Evolutionary conservation across 2,797 vertebrate species (phyloP).

Genomic region (Molossus molossus): DNA sequence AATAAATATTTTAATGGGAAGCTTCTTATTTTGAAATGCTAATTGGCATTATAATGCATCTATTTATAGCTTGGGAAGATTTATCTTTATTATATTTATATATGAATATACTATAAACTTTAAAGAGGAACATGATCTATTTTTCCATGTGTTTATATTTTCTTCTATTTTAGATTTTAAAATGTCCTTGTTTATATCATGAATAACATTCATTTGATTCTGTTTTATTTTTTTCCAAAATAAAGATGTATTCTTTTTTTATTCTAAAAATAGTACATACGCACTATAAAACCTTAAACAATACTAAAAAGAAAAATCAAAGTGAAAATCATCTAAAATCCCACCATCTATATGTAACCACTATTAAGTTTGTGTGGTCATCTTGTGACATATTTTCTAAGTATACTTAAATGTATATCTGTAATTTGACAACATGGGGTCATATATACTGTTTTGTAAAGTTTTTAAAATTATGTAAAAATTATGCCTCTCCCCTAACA

Average conservation of each 20-base stretch:
- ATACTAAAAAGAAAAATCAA: constrained; percentile 28
- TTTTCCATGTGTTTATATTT: constrained; percentile 51
- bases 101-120: constrained; percentile 61
- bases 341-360: neutral
- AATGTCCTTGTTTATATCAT: neutral
- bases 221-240: constrained; percentile 69
- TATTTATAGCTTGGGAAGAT: constrained; percentile 67
- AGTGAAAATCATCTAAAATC: neutral
- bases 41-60: constrained; percentile 38
- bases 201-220: constrained; percentile 33
- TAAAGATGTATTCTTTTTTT: constrained; percentile 21
- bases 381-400: constrained; percentile 25
- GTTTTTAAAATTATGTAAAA: neutral
- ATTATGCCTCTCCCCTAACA: neutral
- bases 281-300: constrained; percentile 24
- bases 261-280: constrained; percentile 30
- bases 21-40: constrained; percentile 58
- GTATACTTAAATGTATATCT: neutral
- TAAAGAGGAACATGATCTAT: constrained; percentile 56
- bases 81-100: constrained; percentile 56
- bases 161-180: constrained; percentile 49
- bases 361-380: neutral
- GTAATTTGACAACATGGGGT: neutral
- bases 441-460: neutral
- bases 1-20: constrained; percentile 68